Base-by-base conservation (phyloP, 2,113 vertebrate species). In the Spermophilus dauricus region DNA sequence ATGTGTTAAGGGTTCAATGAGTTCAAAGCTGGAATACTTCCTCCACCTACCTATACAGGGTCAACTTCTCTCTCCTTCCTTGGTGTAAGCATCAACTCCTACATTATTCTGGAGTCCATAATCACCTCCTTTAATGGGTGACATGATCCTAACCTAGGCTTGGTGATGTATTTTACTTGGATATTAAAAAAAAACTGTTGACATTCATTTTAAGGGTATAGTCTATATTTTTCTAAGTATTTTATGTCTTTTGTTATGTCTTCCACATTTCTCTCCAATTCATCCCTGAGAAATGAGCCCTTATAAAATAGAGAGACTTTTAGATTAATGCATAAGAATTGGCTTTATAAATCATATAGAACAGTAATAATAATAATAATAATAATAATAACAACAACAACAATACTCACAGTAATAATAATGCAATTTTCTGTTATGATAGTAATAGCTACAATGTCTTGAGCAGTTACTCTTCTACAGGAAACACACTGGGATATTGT, bases 21-120 rank as follows among this genome's bases (percentile, higher is more conserved):
- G 12, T 69, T 84, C 84, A 87, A 84, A 89, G 53, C 42, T 95
- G 61, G 22, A 89, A 28, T 91, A 69, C 83, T 86, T 96, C 63
- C 34, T 86, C 67, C 5, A 30, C 22, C n/a, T 39, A 37, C 4
- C 30, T 76, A 20, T 28, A 86, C 17, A 86, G 53, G n/a, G 48
- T 80, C 20, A 4, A 30, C 42, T 88, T 78, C 65, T 81, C 24
- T 86, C 24, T 75, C 28, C 14, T 95, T 86, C 75, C 56, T 95
- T 82, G 48, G 53, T 56, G 32, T 2, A 77, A 28, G 13, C 51
- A 84, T 22, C 3, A 65, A 73, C 28, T 14, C 14, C 10, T n/a
- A 76, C 45, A 72, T 67, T 32, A 51, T 82, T 48, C 30, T 89
- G 13, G 48, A 75, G 8, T 89, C 28, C 32, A 48, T 14, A 37